Base-by-base conservation (phyloP, 2,113 vertebrate species). In the Mesitornis unicolor region DNA sequence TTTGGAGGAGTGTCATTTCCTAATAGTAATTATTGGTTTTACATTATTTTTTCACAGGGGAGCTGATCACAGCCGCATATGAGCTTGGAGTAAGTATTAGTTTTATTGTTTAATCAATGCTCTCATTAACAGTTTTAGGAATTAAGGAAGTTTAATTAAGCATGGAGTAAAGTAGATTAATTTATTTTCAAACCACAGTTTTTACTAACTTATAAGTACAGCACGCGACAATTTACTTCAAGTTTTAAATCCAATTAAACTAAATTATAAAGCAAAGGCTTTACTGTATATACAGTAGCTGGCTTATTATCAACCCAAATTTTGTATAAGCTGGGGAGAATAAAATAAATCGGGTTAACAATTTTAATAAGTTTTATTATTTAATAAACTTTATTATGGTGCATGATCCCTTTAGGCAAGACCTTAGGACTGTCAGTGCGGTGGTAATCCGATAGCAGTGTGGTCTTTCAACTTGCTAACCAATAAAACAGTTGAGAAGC, bases 71-170 rank as follows among this genome's bases (percentile, higher is more conserved):
- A 98, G 98, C 99, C 96, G 99, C 99, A 97, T 99, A 99, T 98
- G 99, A 99, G 99, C 99, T 99, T 98, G 99, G 99, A 99, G 99
- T 99, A 99, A 99, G 99, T 99, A 99, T 99, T 99, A 99, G 98
- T 99, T 98, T 98, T 99, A 99, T 99, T 99, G 99, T 99, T 99
- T 99, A 99, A 99, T 99, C 99, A 99, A 99, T 99, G 99, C 99
- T 99, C 99, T 99, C 99, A 99, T 99, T 99, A 99, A 99, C 99
- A 99, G 98, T 99, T 99, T 99, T 99, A 99, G 98, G 99, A 99
- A 99, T 99, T 99, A 99, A 99, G 98, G 98, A 99, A 99, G 99
- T 99, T 99, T 99, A 99, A 99, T 99, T 99, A 99, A 99, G 99
- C 99, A 99, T 99, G 99, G 99, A 98, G 98, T 99, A 99, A 99